Base-by-base conservation (phyloP, 2,113 vertebrate genomes). In the Perca flavescens region DNA sequence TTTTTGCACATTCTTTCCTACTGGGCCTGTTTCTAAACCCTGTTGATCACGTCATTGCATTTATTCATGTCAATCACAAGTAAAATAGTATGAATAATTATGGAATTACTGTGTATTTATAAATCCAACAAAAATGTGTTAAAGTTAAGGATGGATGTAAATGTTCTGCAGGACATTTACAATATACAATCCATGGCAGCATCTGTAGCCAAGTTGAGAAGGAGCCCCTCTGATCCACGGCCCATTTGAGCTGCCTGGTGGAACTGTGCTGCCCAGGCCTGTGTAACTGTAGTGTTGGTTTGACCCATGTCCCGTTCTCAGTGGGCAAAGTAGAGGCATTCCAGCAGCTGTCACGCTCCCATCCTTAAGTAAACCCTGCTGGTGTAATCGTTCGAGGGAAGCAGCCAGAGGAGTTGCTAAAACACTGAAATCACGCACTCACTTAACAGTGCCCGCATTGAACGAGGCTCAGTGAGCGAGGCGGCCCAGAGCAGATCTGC, bases 331-430 rank as follows among this genome's bases (percentile, higher is more conserved):
- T 31, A 31, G 78, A 84, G 57, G 78, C 87, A 83, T 92, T 92
- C 90, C 93, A 94, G 91, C 86, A 92, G 74, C 88, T 88, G 91
- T 91, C 94, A 92, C 70, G 87, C 84, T 91, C 83, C 83, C 90
- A 87, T 84, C 84, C 87, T 89, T 88, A 86, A 94, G 91, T 94
- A 94, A 94, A 95, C 84, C 88, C 89, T 86, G 68, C 84, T 92
- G 88, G 82, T 62, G 81, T 89, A 89, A 91, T 88, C 53, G 22
- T 83, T 84, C 74, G 15, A 17, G 85, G 77, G 81, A 88, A 87
- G 74, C 84, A 82, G 87, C 86, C 84, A 79, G 81, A 65, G 25
- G 76, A 64, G 74, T 64, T 80, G 77, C 88, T 82, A 56, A 87
- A 90, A 90, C 83, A 84, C 82, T 86, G 80, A 61, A 92, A 91